Conservation (phyloP, 2,888 invertebrate genomes). For the Aproaerema taeniolella region DNA sequence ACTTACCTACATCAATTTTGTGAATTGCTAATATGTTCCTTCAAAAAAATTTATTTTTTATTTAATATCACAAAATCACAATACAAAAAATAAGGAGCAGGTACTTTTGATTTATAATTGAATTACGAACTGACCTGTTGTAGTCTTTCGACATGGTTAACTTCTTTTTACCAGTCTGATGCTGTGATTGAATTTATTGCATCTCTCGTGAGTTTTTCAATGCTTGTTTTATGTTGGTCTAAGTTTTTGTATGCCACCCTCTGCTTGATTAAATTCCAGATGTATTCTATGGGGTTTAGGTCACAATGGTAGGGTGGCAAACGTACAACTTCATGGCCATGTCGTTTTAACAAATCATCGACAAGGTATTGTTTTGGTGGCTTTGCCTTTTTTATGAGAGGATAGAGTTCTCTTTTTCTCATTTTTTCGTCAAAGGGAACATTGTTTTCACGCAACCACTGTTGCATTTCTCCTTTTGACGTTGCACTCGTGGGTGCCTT, state of each 20-base stretch:
- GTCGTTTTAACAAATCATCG: constrained; percentile 17
- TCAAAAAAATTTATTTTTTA: too few relatives aligned
- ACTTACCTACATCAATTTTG: not conserved
- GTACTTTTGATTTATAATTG: not conserved
- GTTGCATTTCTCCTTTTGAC: constrained; percentile 18
- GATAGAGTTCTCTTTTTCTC: constrained; percentile 20
- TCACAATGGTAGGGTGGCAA: constrained; percentile 14
- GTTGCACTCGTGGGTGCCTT: constrained; percentile 13
- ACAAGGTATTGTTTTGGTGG: constrained; percentile 21
- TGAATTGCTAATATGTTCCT: not conserved
- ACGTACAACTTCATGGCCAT: constrained; percentile 23
- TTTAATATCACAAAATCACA: not conserved
- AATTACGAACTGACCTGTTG: not conserved
- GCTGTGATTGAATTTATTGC: constrained; percentile 5
- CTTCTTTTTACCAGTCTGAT: constrained; percentile 1
- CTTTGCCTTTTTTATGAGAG: constrained; percentile 14
- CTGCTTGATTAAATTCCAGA: constrained; percentile 9
- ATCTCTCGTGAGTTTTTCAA: constrained; percentile 6
- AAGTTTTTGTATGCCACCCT: constrained; percentile 14
- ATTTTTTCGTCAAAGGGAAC: constrained; percentile 20
- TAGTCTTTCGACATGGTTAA: not conserved
- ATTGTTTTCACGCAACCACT: constrained; percentile 20
- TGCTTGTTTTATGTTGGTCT: constrained; percentile 4
- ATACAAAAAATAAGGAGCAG: not conserved
- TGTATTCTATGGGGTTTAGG: constrained; percentile 8